phyloP scores from a whole-genome alignment of 2,888 invertebrate species.

The Chrysolina americana region DNA sequence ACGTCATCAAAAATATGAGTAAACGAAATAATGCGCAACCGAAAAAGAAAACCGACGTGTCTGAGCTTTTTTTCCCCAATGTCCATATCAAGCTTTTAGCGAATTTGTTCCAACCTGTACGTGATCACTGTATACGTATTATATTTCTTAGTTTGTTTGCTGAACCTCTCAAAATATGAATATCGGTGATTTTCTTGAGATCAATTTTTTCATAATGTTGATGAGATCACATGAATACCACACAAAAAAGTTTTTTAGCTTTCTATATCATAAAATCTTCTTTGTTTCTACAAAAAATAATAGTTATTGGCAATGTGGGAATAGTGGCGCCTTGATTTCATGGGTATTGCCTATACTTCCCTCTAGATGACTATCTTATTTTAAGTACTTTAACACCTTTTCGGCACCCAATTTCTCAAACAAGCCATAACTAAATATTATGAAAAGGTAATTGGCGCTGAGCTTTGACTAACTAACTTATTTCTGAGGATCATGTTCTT shows the following conservation, averaged over 20 bases:
- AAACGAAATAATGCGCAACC: too few relatives aligned
- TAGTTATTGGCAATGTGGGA: background rate
- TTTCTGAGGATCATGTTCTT: constrained; percentile 27
- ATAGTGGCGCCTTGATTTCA: constrained; percentile 23
- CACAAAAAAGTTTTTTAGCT: background rate
- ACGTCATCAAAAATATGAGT: too few relatives aligned
- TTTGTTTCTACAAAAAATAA: background rate
- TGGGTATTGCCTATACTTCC: constrained; percentile 18
- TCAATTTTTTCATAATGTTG: too few relatives aligned
- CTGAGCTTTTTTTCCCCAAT: too few relatives aligned
- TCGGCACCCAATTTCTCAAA: constrained; percentile 27
- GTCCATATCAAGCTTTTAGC: too few relatives aligned
- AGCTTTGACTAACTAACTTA: constrained; percentile 34
- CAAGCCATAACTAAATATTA: constrained; percentile 38
- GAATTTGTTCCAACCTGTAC: too few relatives aligned
- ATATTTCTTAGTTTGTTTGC: too few relatives aligned
- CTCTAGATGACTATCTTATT: constrained; percentile 26
- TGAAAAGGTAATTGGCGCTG: constrained; percentile 35
- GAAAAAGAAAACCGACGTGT: too few relatives aligned
- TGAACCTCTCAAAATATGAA: too few relatives aligned
- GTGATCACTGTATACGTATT: too few relatives aligned
- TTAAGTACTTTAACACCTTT: constrained; percentile 25
- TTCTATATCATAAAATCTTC: background rate
- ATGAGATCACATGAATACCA: too few relatives aligned
- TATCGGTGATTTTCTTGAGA: too few relatives aligned